A percentile compares a stretch with the other conserved stretches of the same genome.
phyloP scores from a whole-genome alignment of 2,113 vertebrate genomes.

The Ondatra zibethicus region DNA sequence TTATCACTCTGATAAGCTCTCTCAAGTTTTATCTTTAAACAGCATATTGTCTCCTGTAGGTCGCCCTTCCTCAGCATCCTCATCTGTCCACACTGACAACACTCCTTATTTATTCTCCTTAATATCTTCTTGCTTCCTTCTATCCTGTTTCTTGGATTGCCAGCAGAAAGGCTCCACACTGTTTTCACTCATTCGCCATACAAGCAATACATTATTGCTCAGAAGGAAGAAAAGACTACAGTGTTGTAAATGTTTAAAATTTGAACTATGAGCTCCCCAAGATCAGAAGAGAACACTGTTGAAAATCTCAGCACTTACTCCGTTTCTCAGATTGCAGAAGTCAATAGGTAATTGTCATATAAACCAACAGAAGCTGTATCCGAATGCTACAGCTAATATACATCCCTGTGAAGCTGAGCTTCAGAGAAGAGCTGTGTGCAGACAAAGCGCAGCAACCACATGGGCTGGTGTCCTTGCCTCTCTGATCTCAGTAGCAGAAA shows the following conservation, averaged over 20 bases:
- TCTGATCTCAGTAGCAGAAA: not conserved
- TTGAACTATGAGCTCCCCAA: not conserved
- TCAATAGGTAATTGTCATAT: not conserved
- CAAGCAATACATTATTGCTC: not conserved
- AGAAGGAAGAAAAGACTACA: not conserved
- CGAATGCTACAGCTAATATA: conserved; percentile 29
- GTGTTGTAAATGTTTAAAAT: not conserved
- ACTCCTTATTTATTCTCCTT: not conserved
- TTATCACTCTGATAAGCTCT: conserved; percentile 6
- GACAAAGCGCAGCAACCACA: not conserved
- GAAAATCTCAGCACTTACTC: not conserved
- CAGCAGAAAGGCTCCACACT: not conserved
- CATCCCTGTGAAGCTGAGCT: not conserved
- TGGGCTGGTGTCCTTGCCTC: not conserved
- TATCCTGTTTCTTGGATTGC: not conserved
- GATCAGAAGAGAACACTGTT: not conserved
- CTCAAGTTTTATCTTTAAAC: conserved; percentile 12
- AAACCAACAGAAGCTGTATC: not conserved
- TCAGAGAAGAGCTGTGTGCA: not conserved
- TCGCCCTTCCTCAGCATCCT: not conserved
- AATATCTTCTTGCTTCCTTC: not conserved
- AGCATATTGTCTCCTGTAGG: not conserved
- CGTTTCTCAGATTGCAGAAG: not conserved
- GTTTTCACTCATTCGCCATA: not conserved
- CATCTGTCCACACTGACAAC: not conserved